phyloP scores from a whole-genome alignment of 2,888 invertebrate genomes.

The Scaptodrosophila latifasciaeformis region DNA sequence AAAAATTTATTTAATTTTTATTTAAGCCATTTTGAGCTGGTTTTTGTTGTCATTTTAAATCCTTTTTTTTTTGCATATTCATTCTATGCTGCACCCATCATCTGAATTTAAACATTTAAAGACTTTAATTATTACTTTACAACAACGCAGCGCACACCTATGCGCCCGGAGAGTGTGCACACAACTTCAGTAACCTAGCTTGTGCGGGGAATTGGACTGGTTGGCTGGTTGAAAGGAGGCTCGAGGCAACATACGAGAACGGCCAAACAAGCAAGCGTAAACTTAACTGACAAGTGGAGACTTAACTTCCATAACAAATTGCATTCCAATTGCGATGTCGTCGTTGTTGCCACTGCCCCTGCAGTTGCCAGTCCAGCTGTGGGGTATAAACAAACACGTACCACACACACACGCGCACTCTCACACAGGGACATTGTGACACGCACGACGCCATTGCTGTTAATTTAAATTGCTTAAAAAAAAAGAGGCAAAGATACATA shows the following conservation, averaged over 20 bases:
- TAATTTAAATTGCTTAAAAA: constrained; percentile 64
- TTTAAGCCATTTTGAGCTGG: too few relatives aligned
- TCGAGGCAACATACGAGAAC: constrained; percentile 57
- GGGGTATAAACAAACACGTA: constrained; percentile 50
- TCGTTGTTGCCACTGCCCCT: constrained; percentile 22
- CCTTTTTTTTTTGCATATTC: too few relatives aligned
- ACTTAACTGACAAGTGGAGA: constrained; percentile 68
- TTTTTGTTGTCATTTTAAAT: too few relatives aligned
- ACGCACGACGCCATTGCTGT: constrained; percentile 53
- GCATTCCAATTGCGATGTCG: constrained; percentile 64
- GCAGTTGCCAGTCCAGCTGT: constrained; percentile 29
- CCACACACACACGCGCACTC: constrained; percentile 18
- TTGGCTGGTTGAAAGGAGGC: not conserved
- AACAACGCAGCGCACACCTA: constrained; percentile 30
- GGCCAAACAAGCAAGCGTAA: constrained; percentile 64
- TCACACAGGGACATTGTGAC: constrained; percentile 13
- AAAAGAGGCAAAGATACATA: constrained; percentile 1
- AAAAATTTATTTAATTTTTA: too few relatives aligned
- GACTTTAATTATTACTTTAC: constrained; percentile 58
- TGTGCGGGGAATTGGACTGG: not conserved
- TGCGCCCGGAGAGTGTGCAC: not conserved
- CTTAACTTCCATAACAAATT: constrained; percentile 68
- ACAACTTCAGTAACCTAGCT: not conserved
- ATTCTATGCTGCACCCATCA: too few relatives aligned
- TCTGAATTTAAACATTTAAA: constrained; percentile 66